A percentile compares a stretch with the other conserved stretches of the same genome.
Evolutionary conservation across 2,113 vertebrate genomes (phyloP).

Genomic region (Vanacampus margaritifer): DNA sequence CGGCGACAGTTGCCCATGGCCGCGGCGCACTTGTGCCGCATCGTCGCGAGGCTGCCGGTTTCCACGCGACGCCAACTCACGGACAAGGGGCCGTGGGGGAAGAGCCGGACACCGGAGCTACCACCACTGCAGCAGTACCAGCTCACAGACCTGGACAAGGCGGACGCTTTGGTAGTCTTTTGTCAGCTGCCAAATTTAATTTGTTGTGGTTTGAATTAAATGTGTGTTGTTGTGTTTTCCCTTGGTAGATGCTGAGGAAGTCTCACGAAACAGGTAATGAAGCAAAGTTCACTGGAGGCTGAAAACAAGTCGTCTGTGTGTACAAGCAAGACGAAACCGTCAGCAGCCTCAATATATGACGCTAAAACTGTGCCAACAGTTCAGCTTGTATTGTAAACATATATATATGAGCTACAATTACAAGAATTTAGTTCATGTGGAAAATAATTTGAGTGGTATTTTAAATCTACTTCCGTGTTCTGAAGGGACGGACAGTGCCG

Average conservation of each 20-base stretch:
- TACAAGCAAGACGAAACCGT: no score
- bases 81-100: slow-evolving; percentile 63
- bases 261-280: slow-evolving; percentile 76
- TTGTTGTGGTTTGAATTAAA: no score
- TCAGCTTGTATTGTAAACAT: not conserved
- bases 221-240: not conserved
- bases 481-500: not conserved
- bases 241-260: slow-evolving; percentile 75
- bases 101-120: slow-evolving; percentile 53
- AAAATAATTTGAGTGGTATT: not conserved
- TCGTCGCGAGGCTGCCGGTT: slow-evolving; percentile 40
- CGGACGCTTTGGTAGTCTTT: slow-evolving; percentile 71
- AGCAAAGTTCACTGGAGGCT: not conserved
- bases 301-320: not conserved
- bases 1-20: slow-evolving; percentile 58
- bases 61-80: slow-evolving; percentile 33
- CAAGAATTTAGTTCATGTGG: not conserved
- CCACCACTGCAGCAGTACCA: slow-evolving; percentile 57
- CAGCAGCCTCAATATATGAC: not conserved
- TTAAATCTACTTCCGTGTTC: not conserved
- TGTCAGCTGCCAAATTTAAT: not conserved
- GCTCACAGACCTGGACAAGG: slow-evolving; percentile 72
- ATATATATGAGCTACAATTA: not conserved
- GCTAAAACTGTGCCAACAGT: not conserved
- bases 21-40: slow-evolving; percentile 25